A percentile compares a stretch with the other conserved stretches of the same genome.
Conservation (phyloP, 2,888 invertebrate genomes). For the Loripinus fragilis region DNA sequence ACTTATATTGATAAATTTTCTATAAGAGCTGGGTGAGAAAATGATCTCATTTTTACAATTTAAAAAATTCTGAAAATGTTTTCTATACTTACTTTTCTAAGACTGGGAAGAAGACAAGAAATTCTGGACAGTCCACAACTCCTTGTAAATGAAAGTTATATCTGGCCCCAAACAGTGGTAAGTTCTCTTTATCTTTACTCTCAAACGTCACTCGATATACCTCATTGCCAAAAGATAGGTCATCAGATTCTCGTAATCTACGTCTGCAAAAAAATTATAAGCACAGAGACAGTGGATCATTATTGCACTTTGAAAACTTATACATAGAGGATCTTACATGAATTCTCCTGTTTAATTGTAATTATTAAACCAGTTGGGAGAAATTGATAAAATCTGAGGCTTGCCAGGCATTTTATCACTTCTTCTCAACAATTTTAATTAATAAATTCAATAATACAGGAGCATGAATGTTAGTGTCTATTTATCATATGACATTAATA, state of each 20-base stretch:
- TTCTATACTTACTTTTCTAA: constrained; percentile 85
- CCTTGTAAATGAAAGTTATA: constrained; percentile 98
- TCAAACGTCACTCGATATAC: constrained; percentile 84
- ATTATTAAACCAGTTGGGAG: too few relatives aligned
- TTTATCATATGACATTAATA: too few relatives aligned
- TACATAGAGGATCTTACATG: background rate
- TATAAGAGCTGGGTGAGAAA: too few relatives aligned
- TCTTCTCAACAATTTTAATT: too few relatives aligned
- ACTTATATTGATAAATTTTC: too few relatives aligned
- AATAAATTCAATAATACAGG: too few relatives aligned
- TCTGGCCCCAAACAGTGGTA: constrained; percentile 96
- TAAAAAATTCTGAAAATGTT: background rate
- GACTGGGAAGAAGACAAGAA: constrained; percentile 96
- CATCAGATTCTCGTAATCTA: constrained; percentile 70
- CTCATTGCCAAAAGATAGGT: constrained; percentile 84
- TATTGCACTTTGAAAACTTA: background rate
- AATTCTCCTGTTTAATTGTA: too few relatives aligned
- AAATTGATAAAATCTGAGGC: too few relatives aligned
- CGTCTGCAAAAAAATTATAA: constrained; percentile 71
- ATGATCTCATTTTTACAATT: too few relatives aligned
- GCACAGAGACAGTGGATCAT: background rate
- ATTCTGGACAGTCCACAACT: constrained; percentile 99
- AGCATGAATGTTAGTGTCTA: too few relatives aligned
- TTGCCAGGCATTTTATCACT: too few relatives aligned
- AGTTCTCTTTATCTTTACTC: constrained; percentile 74